Percentiles rank a stretch among this genome's conserved stretches.
phyloP scores from a whole-genome alignment of 2,113 vertebrate genomes.

The Scopus umbretta region DNA sequence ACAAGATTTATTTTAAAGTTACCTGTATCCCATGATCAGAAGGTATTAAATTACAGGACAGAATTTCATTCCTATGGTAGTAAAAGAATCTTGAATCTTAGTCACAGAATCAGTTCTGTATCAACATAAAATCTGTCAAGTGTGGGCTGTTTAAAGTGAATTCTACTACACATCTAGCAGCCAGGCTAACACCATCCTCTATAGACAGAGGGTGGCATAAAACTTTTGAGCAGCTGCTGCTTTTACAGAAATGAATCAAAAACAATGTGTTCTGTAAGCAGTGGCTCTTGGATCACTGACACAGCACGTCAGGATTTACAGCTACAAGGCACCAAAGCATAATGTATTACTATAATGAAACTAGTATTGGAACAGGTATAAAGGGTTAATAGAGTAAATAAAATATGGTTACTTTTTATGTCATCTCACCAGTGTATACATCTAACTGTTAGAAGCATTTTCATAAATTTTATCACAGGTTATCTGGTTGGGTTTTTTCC shows the following conservation, averaged over 20 bases:
- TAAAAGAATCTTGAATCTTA: background rate
- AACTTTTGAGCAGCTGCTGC: slow-evolving; percentile 1
- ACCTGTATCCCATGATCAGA: background rate
- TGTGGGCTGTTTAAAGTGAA: slow-evolving; percentile 42
- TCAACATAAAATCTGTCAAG: slow-evolving; percentile 26
- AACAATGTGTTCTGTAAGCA: background rate
- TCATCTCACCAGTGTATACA: background rate
- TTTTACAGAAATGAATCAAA: background rate
- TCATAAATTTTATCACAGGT: background rate
- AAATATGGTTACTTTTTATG: background rate
- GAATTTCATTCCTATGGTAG: background rate
- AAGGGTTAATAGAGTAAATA: background rate
- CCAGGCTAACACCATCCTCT: slow-evolving; percentile 17
- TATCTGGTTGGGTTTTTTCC: background rate
- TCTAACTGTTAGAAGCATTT: background rate
- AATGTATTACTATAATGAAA: background rate
- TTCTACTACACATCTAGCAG: slow-evolving; percentile 23
- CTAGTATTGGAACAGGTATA: background rate
- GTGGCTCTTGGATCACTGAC: background rate
- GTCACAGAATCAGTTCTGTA: background rate
- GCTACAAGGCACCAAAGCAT: background rate
- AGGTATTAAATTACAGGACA: background rate
- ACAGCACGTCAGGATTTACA: background rate
- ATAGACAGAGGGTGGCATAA: background rate
- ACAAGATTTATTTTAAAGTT: background rate